Percentiles rank a stretch among this genome's conserved stretches.
These are phyloP conservation scores for Forficula auricularia DNA, from an alignment of 1,140 invertebrate species.

Conservation along the genomic window DNA sequence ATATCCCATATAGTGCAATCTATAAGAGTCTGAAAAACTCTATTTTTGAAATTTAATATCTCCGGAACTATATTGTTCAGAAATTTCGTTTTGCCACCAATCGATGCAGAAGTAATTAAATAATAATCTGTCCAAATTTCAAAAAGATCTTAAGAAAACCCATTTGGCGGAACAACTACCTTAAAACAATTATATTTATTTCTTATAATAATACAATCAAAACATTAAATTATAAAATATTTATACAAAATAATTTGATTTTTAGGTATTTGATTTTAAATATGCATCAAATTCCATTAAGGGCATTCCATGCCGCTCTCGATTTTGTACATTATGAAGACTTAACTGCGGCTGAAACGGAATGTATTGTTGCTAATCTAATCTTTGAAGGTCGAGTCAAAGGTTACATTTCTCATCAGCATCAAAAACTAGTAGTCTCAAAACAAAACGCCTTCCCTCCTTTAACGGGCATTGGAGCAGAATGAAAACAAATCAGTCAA, in stretches of 20 bases:
- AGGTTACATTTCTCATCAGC: slow-evolving; percentile 93
- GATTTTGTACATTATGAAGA: slow-evolving; percentile 64
- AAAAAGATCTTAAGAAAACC: too few relatives aligned
- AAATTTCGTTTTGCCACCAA: too few relatives aligned
- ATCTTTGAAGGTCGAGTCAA: slow-evolving; percentile 90
- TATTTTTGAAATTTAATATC: too few relatives aligned
- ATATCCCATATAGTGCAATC: too few relatives aligned
- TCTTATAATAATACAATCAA: too few relatives aligned
- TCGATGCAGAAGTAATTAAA: too few relatives aligned
- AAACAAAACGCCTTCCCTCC: slow-evolving; percentile 91
- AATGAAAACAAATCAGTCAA: slow-evolving; percentile 1
- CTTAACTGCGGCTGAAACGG: slow-evolving; percentile 81
- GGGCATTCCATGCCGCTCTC: slow-evolving; percentile 61
- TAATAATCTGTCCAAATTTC: too few relatives aligned
- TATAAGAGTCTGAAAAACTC: too few relatives aligned
- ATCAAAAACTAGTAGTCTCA: slow-evolving; percentile 91
- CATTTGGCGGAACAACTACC: too few relatives aligned
- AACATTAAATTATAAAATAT: too few relatives aligned
- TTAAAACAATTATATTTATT: too few relatives aligned
- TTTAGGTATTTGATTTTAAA: slow-evolving; percentile 58
- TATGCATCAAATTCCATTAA: slow-evolving; percentile 79
- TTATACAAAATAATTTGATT: slow-evolving; percentile 14
- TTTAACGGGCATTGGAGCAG: slow-evolving; percentile 36
- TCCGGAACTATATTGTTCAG: too few relatives aligned
- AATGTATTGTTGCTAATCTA: slow-evolving; percentile 90